Evolutionary conservation across 2,113 vertebrate genomes (phyloP), one percentile per base, ranked within the genome.

Genomic region (Pantherophis guttatus): DNA sequence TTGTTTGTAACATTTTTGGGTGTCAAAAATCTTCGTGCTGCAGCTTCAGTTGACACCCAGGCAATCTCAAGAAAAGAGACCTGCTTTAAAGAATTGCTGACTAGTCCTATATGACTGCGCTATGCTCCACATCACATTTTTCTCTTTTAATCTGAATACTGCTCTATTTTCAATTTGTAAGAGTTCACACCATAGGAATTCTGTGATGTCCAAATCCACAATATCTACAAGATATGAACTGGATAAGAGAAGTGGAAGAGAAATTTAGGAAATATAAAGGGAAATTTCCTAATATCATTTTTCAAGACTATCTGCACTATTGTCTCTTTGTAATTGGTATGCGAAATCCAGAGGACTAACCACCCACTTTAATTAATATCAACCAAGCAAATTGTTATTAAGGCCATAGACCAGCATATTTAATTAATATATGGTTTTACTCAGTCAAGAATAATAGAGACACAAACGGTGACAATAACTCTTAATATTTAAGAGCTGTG

Each of bases 1-100:
- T 58, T 44, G 23, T 87, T 57, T 92, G 53, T 21, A 96, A 50
- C 26, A 33, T 1, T 92, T 91, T 95, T 44, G 75, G 7, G 33
- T 81, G 33, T 81, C n/a, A 75, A 75, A 1, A 75, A 75, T 8
- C 65, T 75, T 75, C 39, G n/a, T 39, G 70, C 15, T 17, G 7
- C 70, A 75, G n/a, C 2, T 33, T 17, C 65, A 81, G 15, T 33
- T 81, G 33, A n/a, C 70, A 7, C 15, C 33, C 7, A 39, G 6
- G 33, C n/a, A 81, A 81, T 81, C 15, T 19, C n/a, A 81, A 15
- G 33, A 81, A 39, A 81, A 81, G 70, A 19, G n/a, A 39, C n/a
- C n/a, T 39, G n/a, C 7, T 81, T 81, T 81, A 8, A 81, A 81
- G 13, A 81, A 81, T 81, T 81, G 70, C 15, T 81, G 15, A 39